Base-by-base conservation (phyloP, 2,888 invertebrate genomes). In the Caradrina clavipalpis region DNA sequence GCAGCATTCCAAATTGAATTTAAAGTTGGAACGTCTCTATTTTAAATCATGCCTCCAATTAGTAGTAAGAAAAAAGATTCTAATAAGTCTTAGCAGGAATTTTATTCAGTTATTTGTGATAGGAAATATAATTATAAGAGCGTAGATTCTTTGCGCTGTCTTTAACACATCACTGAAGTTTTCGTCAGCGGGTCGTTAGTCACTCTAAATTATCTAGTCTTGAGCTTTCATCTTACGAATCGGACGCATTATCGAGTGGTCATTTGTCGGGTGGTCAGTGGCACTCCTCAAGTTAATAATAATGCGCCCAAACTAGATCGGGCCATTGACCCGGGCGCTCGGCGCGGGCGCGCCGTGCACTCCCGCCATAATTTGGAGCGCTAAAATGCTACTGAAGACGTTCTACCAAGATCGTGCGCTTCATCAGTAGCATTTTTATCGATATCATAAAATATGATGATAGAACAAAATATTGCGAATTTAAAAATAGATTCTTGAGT, bases 271-370 rank as follows among this genome's bases (percentile, higher is more conserved):
- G 84, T 91, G 92, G 91, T 89, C 92, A 88, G 87, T 89, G 86
- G 90, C 90, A 90, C 87, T 90, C 86, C 85, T 89, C 86, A 90
- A 92, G 94, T 93, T 95, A 95, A 95, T 95, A 95, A 94, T 95
- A 95, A 94, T 93, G 91, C 92, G 93, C 95, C 95, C 95, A 95
- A 95, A 96, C 95, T 95, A 96, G 95, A 96, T 88, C 95, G 94
- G 95, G 95, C 86, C 95, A 88, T 93, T 94, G 95, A 95, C 95
- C 95, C 92, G 88, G 85, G 84, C 88, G 88, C 87, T 86, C 90
- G 88, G 90, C 90, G 91, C 91, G 91, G 89, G 92, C 93, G 94
- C 94, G 81, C 66, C 82, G 80, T 80, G 86, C 88, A 89, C 89
- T 91, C 91, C 91, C 91, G 87, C 85, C 86, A 86, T 86, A 83